Evolutionary conservation across 2,113 vertebrate genomes (phyloP), one percentile per base, ranked within the genome.

Genomic region (Pedionomus torquatus): DNA sequence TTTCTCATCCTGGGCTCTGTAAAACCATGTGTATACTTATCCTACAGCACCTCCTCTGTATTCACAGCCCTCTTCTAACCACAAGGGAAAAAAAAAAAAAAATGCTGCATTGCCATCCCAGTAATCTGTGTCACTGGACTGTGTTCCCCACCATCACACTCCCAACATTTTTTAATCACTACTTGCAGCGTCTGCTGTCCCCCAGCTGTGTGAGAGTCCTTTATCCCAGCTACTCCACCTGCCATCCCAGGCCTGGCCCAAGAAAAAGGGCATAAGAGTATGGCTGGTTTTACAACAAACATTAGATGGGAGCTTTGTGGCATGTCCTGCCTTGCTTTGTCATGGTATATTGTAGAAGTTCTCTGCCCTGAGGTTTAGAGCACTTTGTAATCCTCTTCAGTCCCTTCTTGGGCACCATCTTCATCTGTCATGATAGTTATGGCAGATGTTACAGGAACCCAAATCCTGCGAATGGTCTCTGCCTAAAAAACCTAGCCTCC

Each of bases 231-330:
- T 15, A 6, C 55, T 55, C 51, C 41, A 76, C 20, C 35, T 43
- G 46, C 37, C 39, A 7, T 23, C 20, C 39, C 61, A 60, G 21
- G 24, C 19, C 30, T 41, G 30, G 51, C 10, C 39, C 30, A 43
- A 25, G 65, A 19, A 48, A 61, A 48, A 44, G 2, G 13, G 2
- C 2, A 3, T 7, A 71, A 76, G 4, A 79, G 12, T 25, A 74
- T 0, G 0, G 12, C 30, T 71, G 30, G 10, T 43, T 75, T 83
- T 48, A 30, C 33, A 60, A 17, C 4, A 20, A 58, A 2, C 1
- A 0, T 44, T 31, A 37, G 19, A 20, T 0, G 21, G 23, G 17
- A 76, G 15, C 21, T 85, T 63, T 46, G 55, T 0, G 0, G 31
- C 1, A 0, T 17, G 20, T 72, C n/a, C 52, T 25, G 20, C 15